These are phyloP conservation scores for Orchestia grillus DNA, from an alignment of 1,140 invertebrate species.

Conservation along the genomic window DNA sequence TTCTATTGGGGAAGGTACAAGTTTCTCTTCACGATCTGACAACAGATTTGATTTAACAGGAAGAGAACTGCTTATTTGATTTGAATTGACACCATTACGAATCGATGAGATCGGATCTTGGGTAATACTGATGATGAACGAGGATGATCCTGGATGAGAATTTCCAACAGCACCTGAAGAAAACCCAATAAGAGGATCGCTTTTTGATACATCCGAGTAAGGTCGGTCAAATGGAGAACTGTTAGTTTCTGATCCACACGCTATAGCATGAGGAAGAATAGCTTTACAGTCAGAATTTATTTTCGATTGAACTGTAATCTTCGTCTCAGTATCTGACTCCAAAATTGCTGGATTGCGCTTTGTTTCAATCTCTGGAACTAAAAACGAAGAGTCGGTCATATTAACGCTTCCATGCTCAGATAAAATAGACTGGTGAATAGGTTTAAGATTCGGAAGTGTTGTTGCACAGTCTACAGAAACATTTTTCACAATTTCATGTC, in stretches of 20 bases:
- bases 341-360: background rate
- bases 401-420: background rate
- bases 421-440: background rate
- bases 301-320: background rate
- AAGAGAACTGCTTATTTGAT: background rate
- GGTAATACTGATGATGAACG: background rate
- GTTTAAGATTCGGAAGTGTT: background rate
- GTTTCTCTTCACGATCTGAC: constrained; percentile 33
- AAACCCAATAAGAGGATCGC: constrained; percentile 34
- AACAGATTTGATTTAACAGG: background rate
- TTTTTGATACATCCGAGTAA: background rate
- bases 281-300: background rate
- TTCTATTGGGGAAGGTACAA: constrained; percentile 12
- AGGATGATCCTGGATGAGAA: background rate
- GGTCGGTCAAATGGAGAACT: background rate
- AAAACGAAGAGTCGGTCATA: background rate
- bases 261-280: background rate
- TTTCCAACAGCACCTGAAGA: background rate
- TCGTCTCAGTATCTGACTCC: background rate
- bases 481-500: background rate
- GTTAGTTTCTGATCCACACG: background rate
- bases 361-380: background rate
- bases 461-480: background rate
- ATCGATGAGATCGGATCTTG: background rate
- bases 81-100: background rate